A percentile compares a stretch with the other conserved stretches of the same genome.
Conservation (phyloP, 2,113 vertebrate genomes). For the Apteryx mantelli region DNA sequence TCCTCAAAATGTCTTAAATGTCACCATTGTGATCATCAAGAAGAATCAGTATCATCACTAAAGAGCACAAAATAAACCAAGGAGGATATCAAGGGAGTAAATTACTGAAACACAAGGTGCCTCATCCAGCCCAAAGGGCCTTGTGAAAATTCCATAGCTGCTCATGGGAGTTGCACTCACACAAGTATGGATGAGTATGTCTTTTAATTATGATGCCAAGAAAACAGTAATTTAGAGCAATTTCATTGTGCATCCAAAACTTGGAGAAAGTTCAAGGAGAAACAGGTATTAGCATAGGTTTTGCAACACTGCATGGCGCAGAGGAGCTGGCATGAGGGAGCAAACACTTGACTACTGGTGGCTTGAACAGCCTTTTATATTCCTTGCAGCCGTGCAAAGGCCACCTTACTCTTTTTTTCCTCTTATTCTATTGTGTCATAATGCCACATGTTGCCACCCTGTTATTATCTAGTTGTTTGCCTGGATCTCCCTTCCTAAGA, state of each 20-base stretch:
- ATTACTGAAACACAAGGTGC: not conserved
- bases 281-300: not conserved
- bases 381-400: not conserved
- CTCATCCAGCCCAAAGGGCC: not conserved
- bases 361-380: not conserved
- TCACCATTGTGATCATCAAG: not conserved
- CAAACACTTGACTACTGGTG: accelerated
- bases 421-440: accelerated
- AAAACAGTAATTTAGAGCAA: not conserved
- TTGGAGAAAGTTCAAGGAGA: not conserved
- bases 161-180: not conserved
- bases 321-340: not conserved
- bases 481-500: not conserved
- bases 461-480: not conserved
- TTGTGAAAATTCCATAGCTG: not conserved
- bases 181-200: not conserved
- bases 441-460: not conserved
- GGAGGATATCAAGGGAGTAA: not conserved
- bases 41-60: not conserved
- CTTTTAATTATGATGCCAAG: not conserved
- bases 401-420: not conserved
- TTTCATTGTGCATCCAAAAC: not conserved
- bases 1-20: not conserved
- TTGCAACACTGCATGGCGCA: accelerated
- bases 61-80: not conserved